These are phyloP conservation scores for Ceratina calcarata DNA, from an alignment of 1,140 invertebrate genomes.

Conservation along the genomic window DNA sequence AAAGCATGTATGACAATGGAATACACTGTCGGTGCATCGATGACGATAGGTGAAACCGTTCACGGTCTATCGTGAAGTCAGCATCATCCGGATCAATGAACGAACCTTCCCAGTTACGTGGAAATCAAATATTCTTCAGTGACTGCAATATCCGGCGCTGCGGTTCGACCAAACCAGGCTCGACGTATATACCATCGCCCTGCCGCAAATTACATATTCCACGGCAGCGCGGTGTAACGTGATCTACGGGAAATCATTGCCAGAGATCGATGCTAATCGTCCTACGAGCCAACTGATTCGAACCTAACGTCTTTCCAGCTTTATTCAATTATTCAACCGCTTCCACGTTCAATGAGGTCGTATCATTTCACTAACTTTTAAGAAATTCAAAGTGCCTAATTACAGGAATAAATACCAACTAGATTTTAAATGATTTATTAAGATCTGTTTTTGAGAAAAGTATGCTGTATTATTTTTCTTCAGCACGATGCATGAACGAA, in stretches of 20 bases:
- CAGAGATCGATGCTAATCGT: slow-evolving; percentile 53
- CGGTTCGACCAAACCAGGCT: slow-evolving; percentile 41
- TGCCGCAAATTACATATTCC: slow-evolving; percentile 55
- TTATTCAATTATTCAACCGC: slow-evolving; percentile 41
- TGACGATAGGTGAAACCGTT: not conserved
- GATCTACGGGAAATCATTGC: slow-evolving; percentile 54
- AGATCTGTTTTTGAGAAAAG: no score
- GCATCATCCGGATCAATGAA: slow-evolving; percentile 46
- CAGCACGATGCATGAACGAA: no score
- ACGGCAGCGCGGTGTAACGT: not conserved
- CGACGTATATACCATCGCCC: slow-evolving; percentile 60
- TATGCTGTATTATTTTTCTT: not conserved
- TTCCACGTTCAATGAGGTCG: not conserved
- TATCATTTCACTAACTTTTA: no score
- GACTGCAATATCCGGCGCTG: slow-evolving; percentile 71
- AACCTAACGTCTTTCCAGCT: slow-evolving; percentile 24
- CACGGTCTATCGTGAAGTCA: slow-evolving; percentile 20
- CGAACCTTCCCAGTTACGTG: slow-evolving; percentile 61
- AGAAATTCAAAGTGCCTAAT: no score
- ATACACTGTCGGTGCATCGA: not conserved
- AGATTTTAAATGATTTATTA: not conserved
- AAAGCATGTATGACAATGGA: not conserved
- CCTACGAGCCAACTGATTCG: slow-evolving; percentile 20
- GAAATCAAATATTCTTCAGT: slow-evolving; percentile 75
- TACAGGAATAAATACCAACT: no score